Base-by-base conservation (phyloP, 2,797 vertebrate genomes). In the Allobates femoralis region DNA sequence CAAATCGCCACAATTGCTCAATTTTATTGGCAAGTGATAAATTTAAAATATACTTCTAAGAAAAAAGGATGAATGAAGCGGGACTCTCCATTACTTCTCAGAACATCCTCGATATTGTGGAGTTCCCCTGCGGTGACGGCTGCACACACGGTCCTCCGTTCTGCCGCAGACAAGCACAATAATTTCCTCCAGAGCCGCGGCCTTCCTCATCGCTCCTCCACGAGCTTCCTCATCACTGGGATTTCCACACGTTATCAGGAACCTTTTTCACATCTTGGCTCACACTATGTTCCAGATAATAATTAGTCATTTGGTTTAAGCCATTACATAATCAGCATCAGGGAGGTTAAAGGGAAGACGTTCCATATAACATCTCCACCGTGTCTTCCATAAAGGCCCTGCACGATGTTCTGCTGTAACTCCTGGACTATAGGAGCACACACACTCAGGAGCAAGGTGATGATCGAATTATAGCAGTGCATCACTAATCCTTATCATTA, bases 201-300 rank as follows among this genome's bases (percentile, higher is more conserved):
- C n/a, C 60, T 46, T 3, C 78, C 26, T 23, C 37, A 28, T 46
- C 3, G 41, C 41, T 11, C 41, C n/a, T 8, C 37, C 55, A 26
- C 50, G 51, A 14, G 51, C 77, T 79, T 79, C 78, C 78, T 79
- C 58, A 62, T 80, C 19, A 12, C 46, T 14, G 79, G 79, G 41
- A 60, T 80, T 80, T 80, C 79, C 79, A 80, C 23, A 18, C 67
- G 26, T 71, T 23, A 41, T 12, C 23, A 46, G 69, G 23, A 21
- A 26, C 6, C 26, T n/a, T n/a, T 23, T n/a, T 23, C 37, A 62
- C 7, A 53, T 53, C 67, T 71, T 26, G 3, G 21, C 19, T 46
- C 6, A 67, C 3, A 34, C 30, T 1, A 37, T 0, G 32, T 71
- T 19, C 26, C 62, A 66, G 34, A 34, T 21, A 34, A 30, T 21